A percentile compares a stretch with the other conserved stretches of the same genome.
These are phyloP conservation scores for Mactromeris polynyma DNA, from an alignment of 2,888 invertebrate species.

Conservation along the genomic window DNA sequence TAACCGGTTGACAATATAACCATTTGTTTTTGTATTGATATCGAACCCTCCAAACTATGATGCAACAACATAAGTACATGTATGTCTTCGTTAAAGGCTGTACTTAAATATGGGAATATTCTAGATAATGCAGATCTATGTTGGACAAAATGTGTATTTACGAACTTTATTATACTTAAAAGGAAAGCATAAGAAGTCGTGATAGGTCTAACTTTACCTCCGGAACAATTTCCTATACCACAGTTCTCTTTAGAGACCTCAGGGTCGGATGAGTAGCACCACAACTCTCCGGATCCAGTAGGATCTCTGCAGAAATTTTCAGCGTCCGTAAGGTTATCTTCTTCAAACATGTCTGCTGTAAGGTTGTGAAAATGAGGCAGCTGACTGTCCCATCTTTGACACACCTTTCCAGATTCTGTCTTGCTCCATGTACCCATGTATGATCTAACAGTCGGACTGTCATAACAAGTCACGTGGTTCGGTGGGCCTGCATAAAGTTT, in stretches of 20 bases:
- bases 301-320: constrained; percentile 1
- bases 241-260: background rate
- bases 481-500: background rate
- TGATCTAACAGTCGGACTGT: background rate
- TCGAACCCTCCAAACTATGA: too few species aligned
- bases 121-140: too few species aligned
- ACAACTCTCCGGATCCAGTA: background rate
- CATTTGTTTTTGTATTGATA: too few species aligned
- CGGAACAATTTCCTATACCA: background rate
- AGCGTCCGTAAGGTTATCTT: background rate
- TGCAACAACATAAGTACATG: too few species aligned
- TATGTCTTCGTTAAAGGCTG: too few species aligned
- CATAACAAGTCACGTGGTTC: background rate
- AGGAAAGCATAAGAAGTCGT: too few species aligned
- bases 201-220: background rate
- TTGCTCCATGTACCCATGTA: constrained; percentile 6
- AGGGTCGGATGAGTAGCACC: background rate
- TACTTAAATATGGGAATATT: too few species aligned
- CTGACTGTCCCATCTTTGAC: constrained; percentile 21
- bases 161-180: too few species aligned
- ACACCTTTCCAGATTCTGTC: background rate
- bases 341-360: too few species aligned
- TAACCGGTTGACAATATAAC: too few species aligned
- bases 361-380: too few species aligned
- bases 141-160: too few species aligned